Conservation (phyloP, 2,888 invertebrate species). For the Malthinus seriepunctatus region DNA sequence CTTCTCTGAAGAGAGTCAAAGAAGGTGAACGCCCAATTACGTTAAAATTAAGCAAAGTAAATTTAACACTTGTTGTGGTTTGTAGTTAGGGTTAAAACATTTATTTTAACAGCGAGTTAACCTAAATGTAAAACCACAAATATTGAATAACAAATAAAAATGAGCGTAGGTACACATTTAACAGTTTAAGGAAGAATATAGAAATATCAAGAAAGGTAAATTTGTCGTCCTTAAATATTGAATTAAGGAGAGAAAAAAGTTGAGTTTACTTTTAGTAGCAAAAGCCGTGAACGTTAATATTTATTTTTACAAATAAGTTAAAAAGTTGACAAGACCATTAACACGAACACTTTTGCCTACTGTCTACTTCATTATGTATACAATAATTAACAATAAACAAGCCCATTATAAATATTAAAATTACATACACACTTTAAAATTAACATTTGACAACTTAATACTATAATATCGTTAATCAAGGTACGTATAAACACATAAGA, state of each 20-base stretch:
- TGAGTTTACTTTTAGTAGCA: slow-evolving; percentile 29
- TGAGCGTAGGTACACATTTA: too few species aligned
- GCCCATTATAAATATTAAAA: slow-evolving; percentile 12
- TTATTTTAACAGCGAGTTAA: too few species aligned
- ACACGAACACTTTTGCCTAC: slow-evolving; percentile 8
- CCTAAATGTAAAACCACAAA: not conserved
- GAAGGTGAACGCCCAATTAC: too few species aligned
- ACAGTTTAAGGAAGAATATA: not conserved
- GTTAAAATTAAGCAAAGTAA: too few species aligned
- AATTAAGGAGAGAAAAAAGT: slow-evolving; percentile 20
- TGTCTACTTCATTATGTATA: slow-evolving; percentile 6
- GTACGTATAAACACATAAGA: slow-evolving; percentile 2
- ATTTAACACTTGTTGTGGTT: too few species aligned
- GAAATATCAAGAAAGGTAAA: slow-evolving; percentile 30
- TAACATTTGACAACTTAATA: slow-evolving; percentile 21
- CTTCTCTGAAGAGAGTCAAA: too few species aligned
- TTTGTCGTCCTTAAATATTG: slow-evolving; percentile 33
- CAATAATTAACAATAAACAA: slow-evolving; percentile 6
- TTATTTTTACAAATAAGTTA: slow-evolving; percentile 22
- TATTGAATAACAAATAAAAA: slow-evolving; percentile 1
- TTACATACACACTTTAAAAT: slow-evolving; percentile 11
- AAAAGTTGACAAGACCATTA: slow-evolving; percentile 3
- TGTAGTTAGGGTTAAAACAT: too few species aligned
- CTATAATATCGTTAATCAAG: slow-evolving; percentile 11
- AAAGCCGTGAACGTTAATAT: slow-evolving; percentile 25